phyloP scores from a whole-genome alignment of 1,140 invertebrate species.

The Forficula auricularia region DNA sequence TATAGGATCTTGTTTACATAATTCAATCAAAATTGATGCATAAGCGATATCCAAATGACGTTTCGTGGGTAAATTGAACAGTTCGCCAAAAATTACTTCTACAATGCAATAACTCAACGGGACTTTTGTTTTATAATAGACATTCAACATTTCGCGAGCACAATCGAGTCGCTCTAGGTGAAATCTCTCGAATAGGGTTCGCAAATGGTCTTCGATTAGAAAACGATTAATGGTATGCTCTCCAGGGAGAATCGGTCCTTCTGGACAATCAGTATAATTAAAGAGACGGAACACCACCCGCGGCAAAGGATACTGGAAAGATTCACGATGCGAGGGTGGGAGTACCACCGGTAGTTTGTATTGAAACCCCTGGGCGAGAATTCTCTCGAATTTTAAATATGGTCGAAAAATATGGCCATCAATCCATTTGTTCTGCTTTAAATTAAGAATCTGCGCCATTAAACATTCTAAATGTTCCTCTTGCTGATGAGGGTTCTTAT shows the following conservation, averaged over 20 bases:
- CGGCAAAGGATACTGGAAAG: slow-evolving; percentile 32
- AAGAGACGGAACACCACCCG: slow-evolving; percentile 36
- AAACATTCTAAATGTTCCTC: slow-evolving; percentile 51
- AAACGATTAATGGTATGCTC: no score
- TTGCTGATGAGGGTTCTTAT: slow-evolving; percentile 37
- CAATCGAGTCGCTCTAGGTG: no score
- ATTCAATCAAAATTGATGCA: no score
- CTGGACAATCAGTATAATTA: slow-evolving; percentile 47
- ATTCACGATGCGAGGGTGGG: slow-evolving; percentile 34
- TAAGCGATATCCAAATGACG: no score
- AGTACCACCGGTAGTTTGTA: slow-evolving; percentile 39
- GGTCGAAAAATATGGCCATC: slow-evolving; percentile 43
- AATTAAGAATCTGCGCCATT: slow-evolving; percentile 42
- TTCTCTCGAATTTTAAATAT: slow-evolving; percentile 41
- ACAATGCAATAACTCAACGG: no score
- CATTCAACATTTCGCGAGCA: no score
- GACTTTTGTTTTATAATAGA: no score
- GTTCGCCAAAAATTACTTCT: no score
- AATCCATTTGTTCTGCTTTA: slow-evolving; percentile 39
- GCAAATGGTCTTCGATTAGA: no score
- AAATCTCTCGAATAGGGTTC: no score
- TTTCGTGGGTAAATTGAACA: no score
- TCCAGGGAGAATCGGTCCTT: slow-evolving; percentile 20
- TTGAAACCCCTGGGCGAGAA: slow-evolving; percentile 39
- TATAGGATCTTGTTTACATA: no score